phyloP scores from a whole-genome alignment of 2,113 vertebrate genomes.

The Azemiops feae region DNA sequence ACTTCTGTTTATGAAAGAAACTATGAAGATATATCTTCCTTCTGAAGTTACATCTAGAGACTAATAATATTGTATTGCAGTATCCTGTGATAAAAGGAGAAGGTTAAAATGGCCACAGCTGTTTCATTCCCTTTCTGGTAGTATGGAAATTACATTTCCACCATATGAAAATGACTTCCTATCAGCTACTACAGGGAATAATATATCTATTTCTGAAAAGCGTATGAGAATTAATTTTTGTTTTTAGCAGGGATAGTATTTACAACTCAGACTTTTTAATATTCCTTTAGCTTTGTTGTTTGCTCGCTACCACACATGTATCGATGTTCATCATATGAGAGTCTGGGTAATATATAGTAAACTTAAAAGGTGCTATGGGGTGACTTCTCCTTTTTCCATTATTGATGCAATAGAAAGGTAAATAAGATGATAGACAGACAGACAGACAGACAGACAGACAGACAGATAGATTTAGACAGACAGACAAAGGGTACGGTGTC shows the following conservation, averaged over 20 bases:
- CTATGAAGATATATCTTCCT: background rate
- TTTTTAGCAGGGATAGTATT: background rate
- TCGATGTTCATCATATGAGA: background rate
- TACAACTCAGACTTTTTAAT: background rate
- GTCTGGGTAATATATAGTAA: background rate
- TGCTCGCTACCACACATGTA: background rate
- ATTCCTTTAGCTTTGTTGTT: background rate
- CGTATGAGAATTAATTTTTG: background rate
- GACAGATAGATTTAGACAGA: background rate
- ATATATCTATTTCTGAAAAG: background rate
- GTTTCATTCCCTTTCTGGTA: conserved; percentile 6
- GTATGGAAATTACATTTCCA: conserved; percentile 18
- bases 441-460: no score
- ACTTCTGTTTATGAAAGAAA: background rate
- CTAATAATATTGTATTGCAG: background rate
- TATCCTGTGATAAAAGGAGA: background rate
- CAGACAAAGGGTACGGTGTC: background rate
- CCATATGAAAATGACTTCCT: background rate
- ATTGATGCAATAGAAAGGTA: background rate
- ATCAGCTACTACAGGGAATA: background rate
- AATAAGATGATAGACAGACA: background rate
- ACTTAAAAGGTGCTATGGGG: background rate
- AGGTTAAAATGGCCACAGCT: background rate
- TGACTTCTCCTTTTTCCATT: background rate
- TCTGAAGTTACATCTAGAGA: background rate